A percentile compares a stretch with the other conserved stretches of the same genome.
These are phyloP conservation scores for Caenorhabditis tropicalis DNA, from an alignment of 1,140 invertebrate species.

Conservation along the genomic window DNA sequence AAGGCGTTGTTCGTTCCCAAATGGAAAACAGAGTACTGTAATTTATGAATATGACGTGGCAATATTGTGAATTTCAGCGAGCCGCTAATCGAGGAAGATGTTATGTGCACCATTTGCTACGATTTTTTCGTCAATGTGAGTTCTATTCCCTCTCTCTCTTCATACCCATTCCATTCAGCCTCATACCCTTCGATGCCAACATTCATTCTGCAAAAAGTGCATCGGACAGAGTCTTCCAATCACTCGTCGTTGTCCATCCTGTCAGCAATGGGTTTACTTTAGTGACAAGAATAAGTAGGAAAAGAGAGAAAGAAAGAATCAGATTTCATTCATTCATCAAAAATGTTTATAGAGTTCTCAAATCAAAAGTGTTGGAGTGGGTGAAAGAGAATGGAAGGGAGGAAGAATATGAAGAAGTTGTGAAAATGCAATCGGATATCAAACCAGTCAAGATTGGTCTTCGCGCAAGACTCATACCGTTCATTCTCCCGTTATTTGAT, in stretches of 20 bases:
- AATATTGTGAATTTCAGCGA: no score
- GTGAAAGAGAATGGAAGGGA: neutral
- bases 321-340: neutral
- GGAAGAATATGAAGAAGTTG: neutral
- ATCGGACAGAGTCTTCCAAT: neutral
- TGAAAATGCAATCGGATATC: neutral
- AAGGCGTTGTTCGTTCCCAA: neutral
- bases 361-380: slow-evolving; percentile 3
- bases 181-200: slow-evolving; percentile 17
- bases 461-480: neutral
- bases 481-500: neutral
- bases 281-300: neutral
- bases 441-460: neutral
- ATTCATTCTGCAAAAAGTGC: slow-evolving; percentile 22
- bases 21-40: slow-evolving; percentile 6
- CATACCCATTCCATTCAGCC: slow-evolving; percentile 19
- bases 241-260: neutral
- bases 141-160: neutral
- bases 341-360: neutral
- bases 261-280: slow-evolving; percentile 25
- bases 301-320: no score
- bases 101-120: slow-evolving; percentile 10
- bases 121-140: neutral
- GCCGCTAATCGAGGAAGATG: neutral
- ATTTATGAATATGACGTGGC: no score